These are phyloP conservation scores for Amphipoea oculea DNA, from an alignment of 2,888 invertebrate species.

Conservation along the genomic window DNA sequence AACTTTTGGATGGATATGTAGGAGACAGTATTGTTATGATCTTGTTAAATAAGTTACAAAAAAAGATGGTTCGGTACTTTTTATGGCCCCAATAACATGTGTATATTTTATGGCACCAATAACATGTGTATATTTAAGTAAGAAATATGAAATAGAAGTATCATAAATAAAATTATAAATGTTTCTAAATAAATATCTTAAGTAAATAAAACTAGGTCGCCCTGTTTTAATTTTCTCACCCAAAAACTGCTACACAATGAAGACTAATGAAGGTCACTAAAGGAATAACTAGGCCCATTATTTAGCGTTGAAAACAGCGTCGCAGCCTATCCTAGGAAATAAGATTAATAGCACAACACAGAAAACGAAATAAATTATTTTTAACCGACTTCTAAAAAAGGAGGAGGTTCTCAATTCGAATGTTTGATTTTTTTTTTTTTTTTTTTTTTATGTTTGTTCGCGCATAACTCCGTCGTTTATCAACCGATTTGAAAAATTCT, in stretches of 20 bases:
- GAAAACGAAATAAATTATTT: constrained; percentile 39
- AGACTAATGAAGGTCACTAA: constrained; percentile 53
- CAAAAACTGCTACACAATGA: constrained; percentile 39
- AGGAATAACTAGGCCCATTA: constrained; percentile 46
- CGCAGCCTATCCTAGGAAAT: constrained; percentile 23
- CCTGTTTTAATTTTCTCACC: constrained; percentile 40
- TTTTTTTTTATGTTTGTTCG: no score
- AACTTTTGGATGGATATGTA: constrained; percentile 1
- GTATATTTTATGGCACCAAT: background rate
- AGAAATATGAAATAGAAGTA: no score
- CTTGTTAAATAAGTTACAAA: background rate
- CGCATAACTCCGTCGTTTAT: no score
- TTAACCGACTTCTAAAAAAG: no score
- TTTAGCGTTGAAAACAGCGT: constrained; percentile 30
- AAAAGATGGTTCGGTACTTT: background rate
- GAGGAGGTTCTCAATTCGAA: no score
- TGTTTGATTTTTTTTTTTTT: no score
- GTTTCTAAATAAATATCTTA: background rate
- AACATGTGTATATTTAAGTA: background rate
- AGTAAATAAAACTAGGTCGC: constrained; percentile 2
- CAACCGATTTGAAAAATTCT: no score
- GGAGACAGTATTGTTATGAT: background rate
- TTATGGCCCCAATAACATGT: background rate
- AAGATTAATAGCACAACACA: constrained; percentile 38
- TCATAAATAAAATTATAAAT: background rate